Evolutionary conservation across 2,797 vertebrate species (phyloP).

Genomic region (Sparus aurata): DNA sequence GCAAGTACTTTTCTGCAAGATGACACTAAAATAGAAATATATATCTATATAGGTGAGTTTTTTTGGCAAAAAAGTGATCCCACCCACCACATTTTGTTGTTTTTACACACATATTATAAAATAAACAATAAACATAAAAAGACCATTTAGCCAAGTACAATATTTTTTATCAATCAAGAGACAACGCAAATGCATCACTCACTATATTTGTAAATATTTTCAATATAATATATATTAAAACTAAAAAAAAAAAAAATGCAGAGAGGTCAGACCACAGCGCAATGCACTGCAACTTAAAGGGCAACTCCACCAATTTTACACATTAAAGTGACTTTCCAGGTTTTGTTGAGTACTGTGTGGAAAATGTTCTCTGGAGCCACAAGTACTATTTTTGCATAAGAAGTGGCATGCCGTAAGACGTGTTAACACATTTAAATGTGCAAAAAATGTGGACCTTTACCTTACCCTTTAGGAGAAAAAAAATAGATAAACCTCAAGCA

Average conservation of each 20-base stretch:
- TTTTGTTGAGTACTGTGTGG: too few species aligned
- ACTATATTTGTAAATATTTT: conserved; percentile 36
- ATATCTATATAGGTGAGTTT: conserved; percentile 5
- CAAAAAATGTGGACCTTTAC: too few species aligned
- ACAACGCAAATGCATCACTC: conserved; percentile 27
- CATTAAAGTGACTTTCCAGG: too few species aligned
- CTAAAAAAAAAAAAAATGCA: conserved; percentile 10
- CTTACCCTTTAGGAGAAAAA: background rate
- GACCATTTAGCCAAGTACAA: conserved; percentile 19
- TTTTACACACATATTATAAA: conserved; percentile 31
- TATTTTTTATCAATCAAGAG: conserved; percentile 9
- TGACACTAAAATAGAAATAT: conserved; percentile 35
- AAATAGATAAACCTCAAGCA: background rate
- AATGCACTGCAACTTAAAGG: background rate
- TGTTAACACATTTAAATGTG: too few species aligned
- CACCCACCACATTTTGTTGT: background rate
- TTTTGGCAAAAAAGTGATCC: conserved; percentile 42
- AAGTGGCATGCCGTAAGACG: too few species aligned
- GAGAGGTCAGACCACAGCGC: background rate
- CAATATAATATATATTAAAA: conserved; percentile 55
- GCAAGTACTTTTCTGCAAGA: conserved; percentile 9
- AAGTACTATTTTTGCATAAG: too few species aligned
- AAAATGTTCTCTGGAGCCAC: too few species aligned
- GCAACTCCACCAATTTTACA: too few species aligned
- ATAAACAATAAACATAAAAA: conserved; percentile 45